Conservation (phyloP, 1,140 invertebrate species). For the Drosophila bifasciata region DNA sequence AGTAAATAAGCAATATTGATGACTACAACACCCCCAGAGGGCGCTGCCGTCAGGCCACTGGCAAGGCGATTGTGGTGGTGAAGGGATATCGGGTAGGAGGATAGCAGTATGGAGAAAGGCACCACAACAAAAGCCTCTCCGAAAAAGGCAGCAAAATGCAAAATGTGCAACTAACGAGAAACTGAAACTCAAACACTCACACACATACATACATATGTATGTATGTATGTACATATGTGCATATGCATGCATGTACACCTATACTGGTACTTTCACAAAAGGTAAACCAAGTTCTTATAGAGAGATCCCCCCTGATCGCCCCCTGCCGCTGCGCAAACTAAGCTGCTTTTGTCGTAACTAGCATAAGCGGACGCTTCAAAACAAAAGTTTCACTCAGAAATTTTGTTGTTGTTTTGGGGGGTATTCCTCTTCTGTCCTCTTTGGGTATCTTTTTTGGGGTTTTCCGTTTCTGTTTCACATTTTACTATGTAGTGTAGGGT, state of each 20-base stretch:
- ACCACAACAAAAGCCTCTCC: slow-evolving; percentile 41
- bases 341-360: slow-evolving; percentile 44
- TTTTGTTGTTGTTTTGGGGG: slow-evolving; percentile 33
- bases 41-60: slow-evolving; percentile 43
- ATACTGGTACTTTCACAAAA: slow-evolving; percentile 4
- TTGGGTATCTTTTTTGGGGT: slow-evolving; percentile 33
- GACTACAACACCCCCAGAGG: slow-evolving; percentile 55
- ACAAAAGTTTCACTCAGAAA: slow-evolving; percentile 14
- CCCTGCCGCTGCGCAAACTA: not conserved
- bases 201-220: no score
- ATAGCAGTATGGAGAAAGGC: slow-evolving; percentile 4
- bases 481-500: slow-evolving; percentile 22
- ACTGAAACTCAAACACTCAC: slow-evolving; percentile 21
- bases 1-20: slow-evolving; percentile 81
- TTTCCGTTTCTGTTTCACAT: slow-evolving; percentile 38
- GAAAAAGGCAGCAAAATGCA: slow-evolving; percentile 58
- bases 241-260: no score
- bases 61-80: slow-evolving; percentile 19
- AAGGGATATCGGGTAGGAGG: not conserved
- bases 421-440: not conserved
- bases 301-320: not conserved
- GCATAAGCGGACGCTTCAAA: slow-evolving; percentile 25
- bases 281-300: slow-evolving; percentile 39
- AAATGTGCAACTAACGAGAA: slow-evolving; percentile 69
- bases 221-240: no score